Conservation (phyloP, 2,113 vertebrate species). For the Thalassarche chlororhynchos region DNA sequence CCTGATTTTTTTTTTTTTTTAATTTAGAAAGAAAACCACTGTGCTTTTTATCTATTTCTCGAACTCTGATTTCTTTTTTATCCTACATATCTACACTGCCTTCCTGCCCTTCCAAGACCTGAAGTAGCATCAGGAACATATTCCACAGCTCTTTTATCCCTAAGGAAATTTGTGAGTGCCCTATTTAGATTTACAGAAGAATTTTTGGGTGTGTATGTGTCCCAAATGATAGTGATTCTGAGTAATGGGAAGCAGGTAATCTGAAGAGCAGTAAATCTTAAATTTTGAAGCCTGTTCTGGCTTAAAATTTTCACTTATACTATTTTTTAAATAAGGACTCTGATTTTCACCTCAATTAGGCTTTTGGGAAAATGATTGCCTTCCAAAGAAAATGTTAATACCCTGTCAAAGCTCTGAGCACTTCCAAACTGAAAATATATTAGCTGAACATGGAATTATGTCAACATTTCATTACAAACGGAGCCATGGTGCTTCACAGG, state of each 20-base stretch:
- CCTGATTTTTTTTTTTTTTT: background rate
- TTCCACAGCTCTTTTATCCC: background rate
- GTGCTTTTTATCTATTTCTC: background rate
- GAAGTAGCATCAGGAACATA: background rate
- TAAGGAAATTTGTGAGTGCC: background rate
- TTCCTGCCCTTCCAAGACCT: background rate
- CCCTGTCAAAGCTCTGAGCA: constrained; percentile 40
- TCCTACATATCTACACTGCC: background rate
- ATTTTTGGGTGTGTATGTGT: background rate
- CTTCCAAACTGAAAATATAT: constrained; percentile 59
- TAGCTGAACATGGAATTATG: constrained; percentile 51
- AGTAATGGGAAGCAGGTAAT: background rate
- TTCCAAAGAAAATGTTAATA: constrained; percentile 67
- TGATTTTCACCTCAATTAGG: constrained; percentile 46
- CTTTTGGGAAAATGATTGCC: constrained; percentile 52
- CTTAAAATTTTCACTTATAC: constrained; percentile 8
- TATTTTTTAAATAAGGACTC: constrained; percentile 11
- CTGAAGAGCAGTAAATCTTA: background rate
- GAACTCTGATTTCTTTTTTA: background rate
- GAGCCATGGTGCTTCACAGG: background rate
- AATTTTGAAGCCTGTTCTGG: constrained; percentile 3
- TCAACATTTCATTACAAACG: constrained; percentile 35
- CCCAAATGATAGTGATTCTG: background rate
- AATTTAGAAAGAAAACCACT: background rate
- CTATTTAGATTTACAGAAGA: background rate